These are phyloP conservation scores for Beaufortia kweichowensis DNA, from an alignment of 2,113 vertebrate species.

Conservation along the genomic window DNA sequence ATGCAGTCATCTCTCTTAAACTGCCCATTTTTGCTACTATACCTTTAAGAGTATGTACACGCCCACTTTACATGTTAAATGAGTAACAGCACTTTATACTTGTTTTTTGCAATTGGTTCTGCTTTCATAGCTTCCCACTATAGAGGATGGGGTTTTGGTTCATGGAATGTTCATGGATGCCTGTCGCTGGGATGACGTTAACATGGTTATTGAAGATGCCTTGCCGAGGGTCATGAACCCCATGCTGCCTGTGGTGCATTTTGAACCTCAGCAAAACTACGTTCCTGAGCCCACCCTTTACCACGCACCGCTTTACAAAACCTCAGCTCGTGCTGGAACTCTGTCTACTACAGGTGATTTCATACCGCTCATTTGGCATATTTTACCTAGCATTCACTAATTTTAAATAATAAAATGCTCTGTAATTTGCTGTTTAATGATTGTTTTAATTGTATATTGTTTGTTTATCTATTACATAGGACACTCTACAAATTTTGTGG, in stretches of 20 bases:
- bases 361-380: not conserved
- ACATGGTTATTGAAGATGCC: slow-evolving; percentile 76
- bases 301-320: slow-evolving; percentile 80
- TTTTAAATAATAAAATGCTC: too few species aligned
- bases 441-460: not conserved
- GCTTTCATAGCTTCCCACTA: slow-evolving; percentile 73
- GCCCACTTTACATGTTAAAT: too few species aligned
- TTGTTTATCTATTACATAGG: slow-evolving; percentile 58
- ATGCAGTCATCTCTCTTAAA: too few species aligned
- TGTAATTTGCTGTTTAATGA: too few species aligned
- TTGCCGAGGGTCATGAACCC: slow-evolving; percentile 75
- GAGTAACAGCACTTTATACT: too few species aligned
- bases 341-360: slow-evolving; percentile 77
- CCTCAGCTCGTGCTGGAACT: slow-evolving; percentile 76
- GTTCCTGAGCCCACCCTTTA: slow-evolving; percentile 64
- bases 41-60: not conserved
- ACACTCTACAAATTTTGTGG: slow-evolving; percentile 80
- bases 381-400: not conserved
- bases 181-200: slow-evolving; percentile 73
- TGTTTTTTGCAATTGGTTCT: too few species aligned
- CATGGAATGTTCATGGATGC: slow-evolving; percentile 83
- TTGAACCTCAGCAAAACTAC: slow-evolving; percentile 78
- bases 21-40: too few species aligned
- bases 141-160: slow-evolving; percentile 75
- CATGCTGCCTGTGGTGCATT: slow-evolving; percentile 76